Evolutionary conservation across 2,888 invertebrate species (phyloP).

Genomic region (Petrophora chlorosata): DNA sequence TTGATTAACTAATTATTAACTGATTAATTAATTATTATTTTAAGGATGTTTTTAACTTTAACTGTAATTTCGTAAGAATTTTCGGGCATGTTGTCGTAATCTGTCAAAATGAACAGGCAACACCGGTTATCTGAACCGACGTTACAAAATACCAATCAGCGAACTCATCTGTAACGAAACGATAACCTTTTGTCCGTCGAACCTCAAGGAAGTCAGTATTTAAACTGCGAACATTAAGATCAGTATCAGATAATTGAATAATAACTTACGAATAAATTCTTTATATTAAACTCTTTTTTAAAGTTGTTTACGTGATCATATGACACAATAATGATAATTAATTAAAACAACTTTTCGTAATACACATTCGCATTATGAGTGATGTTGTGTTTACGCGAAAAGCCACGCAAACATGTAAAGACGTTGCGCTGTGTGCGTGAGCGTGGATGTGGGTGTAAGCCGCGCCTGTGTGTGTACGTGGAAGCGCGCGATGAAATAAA

Average conservation of each 20-base stretch:
- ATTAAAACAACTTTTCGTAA: conserved; percentile 60
- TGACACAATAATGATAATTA: conserved; percentile 61
- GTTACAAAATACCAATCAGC: conserved; percentile 21
- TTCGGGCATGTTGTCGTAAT: neutral
- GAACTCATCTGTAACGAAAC: conserved; percentile 13
- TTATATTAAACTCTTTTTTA: conserved; percentile 36
- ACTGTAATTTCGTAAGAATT: neutral
- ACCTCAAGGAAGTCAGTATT: conserved; percentile 25
- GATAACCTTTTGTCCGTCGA: conserved; percentile 23
- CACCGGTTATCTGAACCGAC: conserved; percentile 7
- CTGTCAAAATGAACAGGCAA: neutral
- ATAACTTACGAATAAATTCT: conserved; percentile 1
- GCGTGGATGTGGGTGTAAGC: conserved; percentile 62
- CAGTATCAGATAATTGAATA: conserved; percentile 13
- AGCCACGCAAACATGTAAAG: conserved; percentile 73
- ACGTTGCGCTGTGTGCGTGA: conserved; percentile 62
- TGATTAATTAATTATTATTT: too few species aligned
- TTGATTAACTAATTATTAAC: too few species aligned
- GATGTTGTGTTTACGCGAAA: conserved; percentile 74
- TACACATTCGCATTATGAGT: conserved; percentile 67
- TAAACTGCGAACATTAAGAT: conserved; percentile 8
- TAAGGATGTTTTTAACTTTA: too few species aligned
- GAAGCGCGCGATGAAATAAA: conserved; percentile 84
- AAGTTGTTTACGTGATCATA: conserved; percentile 41
- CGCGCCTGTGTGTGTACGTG: conserved; percentile 76